A percentile compares a stretch with the other conserved stretches of the same genome.
These are phyloP conservation scores for Tuberolachnus salignus DNA, from an alignment of 2,888 invertebrate genomes.

Conservation along the genomic window DNA sequence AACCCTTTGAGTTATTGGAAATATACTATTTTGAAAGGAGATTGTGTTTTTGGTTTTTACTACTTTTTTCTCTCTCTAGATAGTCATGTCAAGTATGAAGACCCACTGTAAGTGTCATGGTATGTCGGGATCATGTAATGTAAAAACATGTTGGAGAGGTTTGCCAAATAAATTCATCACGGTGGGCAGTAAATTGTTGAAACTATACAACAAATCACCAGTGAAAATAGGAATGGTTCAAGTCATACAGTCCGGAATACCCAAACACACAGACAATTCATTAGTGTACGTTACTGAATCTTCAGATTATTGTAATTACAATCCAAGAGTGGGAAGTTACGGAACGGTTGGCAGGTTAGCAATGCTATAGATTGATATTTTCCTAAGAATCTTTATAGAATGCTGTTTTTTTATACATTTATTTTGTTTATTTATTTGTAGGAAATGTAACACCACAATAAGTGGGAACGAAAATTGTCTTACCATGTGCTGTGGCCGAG, in stretches of 20 bases:
- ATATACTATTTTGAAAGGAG: not conserved
- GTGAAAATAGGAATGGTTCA: conserved; percentile 60
- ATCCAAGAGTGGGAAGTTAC: conserved; percentile 74
- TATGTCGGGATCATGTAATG: conserved; percentile 81
- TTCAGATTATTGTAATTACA: conserved; percentile 81
- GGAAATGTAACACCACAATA: conserved; percentile 75
- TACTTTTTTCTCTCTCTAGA: conserved; percentile 64
- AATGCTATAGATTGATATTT: not conserved
- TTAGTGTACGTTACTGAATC: conserved; percentile 79
- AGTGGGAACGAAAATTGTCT: conserved; percentile 75
- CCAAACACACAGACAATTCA: conserved; percentile 26
- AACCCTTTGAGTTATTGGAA: too few relatives aligned
- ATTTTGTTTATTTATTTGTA: conserved; percentile 62
- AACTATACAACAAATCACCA: conserved; percentile 68
- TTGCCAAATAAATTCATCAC: conserved; percentile 68
- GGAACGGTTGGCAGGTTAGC: conserved; percentile 78
- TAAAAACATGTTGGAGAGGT: conserved; percentile 81
- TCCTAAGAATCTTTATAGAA: not conserved
- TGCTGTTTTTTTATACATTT: not conserved
- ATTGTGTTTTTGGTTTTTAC: not conserved
- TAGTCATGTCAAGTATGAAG: conserved; percentile 68
- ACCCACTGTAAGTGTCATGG: conserved; percentile 84
- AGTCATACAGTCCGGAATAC: conserved; percentile 13
- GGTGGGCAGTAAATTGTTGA: conserved; percentile 67
- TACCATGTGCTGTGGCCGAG: conserved; percentile 83